Evolutionary conservation across 2,888 invertebrate species (phyloP), one percentile per base, ranked within the genome.

Genomic region (Pilophorus perplexus): DNA sequence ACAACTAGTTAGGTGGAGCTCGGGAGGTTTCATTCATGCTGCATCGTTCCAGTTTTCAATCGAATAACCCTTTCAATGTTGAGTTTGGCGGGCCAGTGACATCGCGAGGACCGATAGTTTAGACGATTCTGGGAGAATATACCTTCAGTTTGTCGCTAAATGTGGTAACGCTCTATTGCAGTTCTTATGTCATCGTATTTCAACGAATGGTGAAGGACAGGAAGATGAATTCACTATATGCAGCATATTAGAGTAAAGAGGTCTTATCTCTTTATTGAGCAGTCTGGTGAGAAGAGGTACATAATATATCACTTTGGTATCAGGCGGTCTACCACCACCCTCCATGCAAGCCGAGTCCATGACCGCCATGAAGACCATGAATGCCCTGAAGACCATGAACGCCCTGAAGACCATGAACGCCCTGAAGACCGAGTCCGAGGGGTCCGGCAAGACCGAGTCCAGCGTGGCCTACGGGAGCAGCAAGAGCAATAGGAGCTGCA

Each of bases 401-500:
- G 12, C 33, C 59, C 6, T 20, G 18, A 37, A 55, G 18, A 6
- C 37, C 52, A 12, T 27, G 25, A 18, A 40, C 25, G 12, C 33
- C 59, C 6, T 46, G 33, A 5, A 27, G 40, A 50, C 28, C 4
- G 38, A 62, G 6, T 5, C 65, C 68, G 37, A 66, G 10, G 20
- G 42, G 46, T 20, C 23, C 28, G 20, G 27, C 57, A 48, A 22
- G 67, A 14, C 50, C 64, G 20, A 25, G 22, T 18, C 77, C 80
- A n/a, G 18, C 44, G 16, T 44, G 44, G 5, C 16, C 33, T 14
- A 67, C 67, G 64, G 71, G 72, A 60, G 72, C 72, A 44, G 72
- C 72, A 46, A 8, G 27, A 28, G 67, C 67, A 71, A 75, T 76
- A 57, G n/a, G n/a, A n/a, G n/a, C n/a, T n/a, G 77, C 80, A n/a